Percentiles rank a stretch among this genome's conserved stretches.
phyloP scores from a whole-genome alignment of 2,113 vertebrate species.

The Acanthisitta chloris region DNA sequence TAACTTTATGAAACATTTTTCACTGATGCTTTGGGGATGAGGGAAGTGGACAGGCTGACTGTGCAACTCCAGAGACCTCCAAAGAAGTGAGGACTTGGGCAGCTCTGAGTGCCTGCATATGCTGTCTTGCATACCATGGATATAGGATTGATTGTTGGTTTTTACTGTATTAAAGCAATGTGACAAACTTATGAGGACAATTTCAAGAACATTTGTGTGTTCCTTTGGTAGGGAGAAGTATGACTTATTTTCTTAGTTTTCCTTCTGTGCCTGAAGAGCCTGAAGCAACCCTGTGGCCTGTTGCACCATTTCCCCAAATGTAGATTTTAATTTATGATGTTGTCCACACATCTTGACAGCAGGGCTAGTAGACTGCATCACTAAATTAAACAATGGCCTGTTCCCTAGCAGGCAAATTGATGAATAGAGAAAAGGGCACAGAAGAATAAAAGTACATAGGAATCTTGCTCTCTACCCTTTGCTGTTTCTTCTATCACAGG shows the following conservation, averaged over 20 bases:
- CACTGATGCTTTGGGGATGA: conserved; percentile 7
- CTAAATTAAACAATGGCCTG: conserved; percentile 17
- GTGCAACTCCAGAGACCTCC: conserved; percentile 3
- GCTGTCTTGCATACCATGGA: not conserved
- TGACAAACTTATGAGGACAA: not conserved
- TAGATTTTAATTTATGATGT: conserved; percentile 12
- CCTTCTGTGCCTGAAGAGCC: not conserved
- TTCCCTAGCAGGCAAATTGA: conserved; percentile 4
- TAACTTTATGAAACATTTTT: conserved; percentile 33
- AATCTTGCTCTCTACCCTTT: not conserved
- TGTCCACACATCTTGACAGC: not conserved
- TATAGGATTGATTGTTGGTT: not conserved
- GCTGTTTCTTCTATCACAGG: not conserved
- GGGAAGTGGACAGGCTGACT: not conserved
- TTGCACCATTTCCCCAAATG: not conserved
- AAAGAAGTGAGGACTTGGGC: not conserved
- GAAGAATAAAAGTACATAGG: not conserved
- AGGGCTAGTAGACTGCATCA: not conserved
- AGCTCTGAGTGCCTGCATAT: not conserved
- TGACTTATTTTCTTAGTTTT: not conserved
- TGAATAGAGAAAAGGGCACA: not conserved
- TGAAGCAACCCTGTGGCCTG: not conserved
- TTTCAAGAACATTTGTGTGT: not conserved
- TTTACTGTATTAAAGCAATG: not conserved
- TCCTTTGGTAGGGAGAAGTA: not conserved